Conservation (phyloP, 2,113 vertebrate species). For the Tapirus terrestris region DNA sequence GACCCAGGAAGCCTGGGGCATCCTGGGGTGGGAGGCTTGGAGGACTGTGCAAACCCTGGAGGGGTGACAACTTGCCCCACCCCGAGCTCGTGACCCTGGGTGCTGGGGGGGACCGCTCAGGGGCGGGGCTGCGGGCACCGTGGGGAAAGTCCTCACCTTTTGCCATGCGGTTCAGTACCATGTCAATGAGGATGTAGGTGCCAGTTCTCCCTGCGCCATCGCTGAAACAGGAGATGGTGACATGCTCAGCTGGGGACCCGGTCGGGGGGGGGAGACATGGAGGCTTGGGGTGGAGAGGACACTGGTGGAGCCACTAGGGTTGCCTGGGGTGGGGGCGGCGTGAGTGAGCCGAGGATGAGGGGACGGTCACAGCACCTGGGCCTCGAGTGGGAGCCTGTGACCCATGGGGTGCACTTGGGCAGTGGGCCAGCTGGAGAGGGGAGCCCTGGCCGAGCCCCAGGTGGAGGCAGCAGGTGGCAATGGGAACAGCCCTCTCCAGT, state of each 20-base stretch:
- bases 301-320: not conserved
- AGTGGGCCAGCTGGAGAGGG: not conserved
- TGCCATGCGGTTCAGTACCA: slow-evolving; percentile 99
- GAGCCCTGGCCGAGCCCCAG: not conserved
- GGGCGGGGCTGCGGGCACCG: rapidly evolving
- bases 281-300: not conserved
- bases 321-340: not conserved
- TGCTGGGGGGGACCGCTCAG: not conserved
- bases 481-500: not conserved
- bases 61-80: not conserved
- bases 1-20: not conserved
- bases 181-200: slow-evolving; percentile 97
- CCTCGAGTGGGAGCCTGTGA: not conserved
- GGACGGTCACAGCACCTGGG: not conserved
- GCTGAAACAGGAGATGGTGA: slow-evolving; percentile 84
- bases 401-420: not conserved
- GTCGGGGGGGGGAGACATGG: not conserved
- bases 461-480: not conserved
- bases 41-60: rapidly evolving
- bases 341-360: not conserved
- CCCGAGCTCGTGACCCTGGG: rapidly evolving
- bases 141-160: slow-evolving; percentile 90
- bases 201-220: slow-evolving; percentile 95
- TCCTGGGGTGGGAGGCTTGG: not conserved
- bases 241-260: not conserved